These are phyloP conservation scores for Anticlea derivata DNA, from an alignment of 2,888 invertebrate genomes.

Conservation along the genomic window DNA sequence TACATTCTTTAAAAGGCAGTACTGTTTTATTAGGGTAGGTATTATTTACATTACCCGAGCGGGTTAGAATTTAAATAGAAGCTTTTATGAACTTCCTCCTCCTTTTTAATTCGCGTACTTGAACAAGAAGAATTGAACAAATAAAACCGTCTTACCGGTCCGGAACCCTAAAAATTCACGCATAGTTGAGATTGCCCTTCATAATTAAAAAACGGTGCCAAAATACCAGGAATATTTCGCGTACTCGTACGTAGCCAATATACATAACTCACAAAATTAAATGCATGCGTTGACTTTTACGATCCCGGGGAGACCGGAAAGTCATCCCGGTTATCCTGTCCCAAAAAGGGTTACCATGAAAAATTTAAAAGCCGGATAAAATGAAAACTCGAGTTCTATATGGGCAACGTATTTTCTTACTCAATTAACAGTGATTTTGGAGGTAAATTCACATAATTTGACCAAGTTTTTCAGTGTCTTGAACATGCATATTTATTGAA, in stretches of 20 bases:
- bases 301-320: conserved; percentile 63
- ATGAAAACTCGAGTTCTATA: too few species aligned
- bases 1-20: too few species aligned
- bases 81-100: conserved; percentile 3
- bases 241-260: conserved; percentile 24
- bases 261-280: conserved; percentile 65
- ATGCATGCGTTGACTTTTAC: conserved; percentile 75
- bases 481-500: too few species aligned
- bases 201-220: conserved; percentile 44
- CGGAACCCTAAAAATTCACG: conserved; percentile 29
- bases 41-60: conserved; percentile 1
- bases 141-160: conserved; percentile 21
- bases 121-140: conserved; percentile 28
- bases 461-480: too few species aligned
- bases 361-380: conserved; percentile 14
- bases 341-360: conserved; percentile 24
- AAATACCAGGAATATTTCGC: conserved; percentile 33
- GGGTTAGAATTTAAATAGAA: conserved; percentile 6
- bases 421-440: too few species aligned
- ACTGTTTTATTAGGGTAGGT: too few species aligned
- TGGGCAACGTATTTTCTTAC: too few species aligned
- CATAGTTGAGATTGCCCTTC: conserved; percentile 37
- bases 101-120: conserved; percentile 19
- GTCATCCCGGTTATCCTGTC: conserved; percentile 67
- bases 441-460: too few species aligned